Evolutionary conservation across 2,797 vertebrate species (phyloP), one percentile per base, ranked within the genome.

Genomic region (Amblyraja radiata): DNA sequence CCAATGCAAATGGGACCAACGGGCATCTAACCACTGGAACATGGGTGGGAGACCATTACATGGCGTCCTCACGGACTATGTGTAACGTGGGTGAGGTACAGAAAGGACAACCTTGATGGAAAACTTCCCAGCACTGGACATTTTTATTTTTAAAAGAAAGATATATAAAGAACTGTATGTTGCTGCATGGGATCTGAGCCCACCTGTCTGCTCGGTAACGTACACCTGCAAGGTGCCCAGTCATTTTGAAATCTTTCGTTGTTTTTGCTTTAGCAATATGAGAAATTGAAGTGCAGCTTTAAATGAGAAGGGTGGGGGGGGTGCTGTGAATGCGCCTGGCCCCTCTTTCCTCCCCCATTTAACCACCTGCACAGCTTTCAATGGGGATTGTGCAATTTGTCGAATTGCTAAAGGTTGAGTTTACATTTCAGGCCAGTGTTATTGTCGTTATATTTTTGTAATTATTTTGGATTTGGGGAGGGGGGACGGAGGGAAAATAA

Each of bases 1-100:
- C 63, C 84, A 88, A 63, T 32, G 65, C 84, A 6, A 99, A 97
- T 93, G 97, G 97, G 94, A 95, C 97, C 46, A 99, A 99, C 0
- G 98, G 98, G 94, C 97, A 98, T 93, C 96, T 95, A 93, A 91
- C 95, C 25, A 90, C 95, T 14, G 96, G 95, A 94, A 94, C 95
- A 93, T 97, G 97, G 96, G 94, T 94, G 93, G 96, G 96, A 93
- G 96, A 96, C 95, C 95, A 95, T 95, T 94, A 93, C 94, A 94
- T 94, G 95, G 96, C 61, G 39, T 68, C 58, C 80, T 63, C 71
- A 92, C 93, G 86, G 90, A 86, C 94, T 74, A 39, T 90, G 91
- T 83, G 91, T 83, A 93, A 93, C 39, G 63, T 93, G 39, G 93
- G 93, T 90, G 73, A 94, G 94, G 93, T 93, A 93, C 84, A 86